Evolutionary conservation across 2,888 invertebrate genomes (phyloP).

Genomic region (Apotomis betuletana): DNA sequence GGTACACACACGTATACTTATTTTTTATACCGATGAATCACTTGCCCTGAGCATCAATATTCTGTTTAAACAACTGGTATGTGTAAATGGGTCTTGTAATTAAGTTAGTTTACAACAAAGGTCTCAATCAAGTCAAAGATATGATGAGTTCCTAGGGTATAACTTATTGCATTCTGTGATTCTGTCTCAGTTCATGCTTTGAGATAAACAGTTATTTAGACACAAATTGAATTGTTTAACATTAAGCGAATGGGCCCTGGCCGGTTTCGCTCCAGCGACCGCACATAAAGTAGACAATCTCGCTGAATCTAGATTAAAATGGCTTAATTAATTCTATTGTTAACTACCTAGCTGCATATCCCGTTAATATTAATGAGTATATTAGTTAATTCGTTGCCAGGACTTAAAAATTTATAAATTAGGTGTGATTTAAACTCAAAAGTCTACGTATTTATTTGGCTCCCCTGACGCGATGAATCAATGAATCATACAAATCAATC

Average conservation of each 20-base stretch:
- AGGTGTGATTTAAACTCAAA: too few species aligned
- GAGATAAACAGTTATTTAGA: conserved; percentile 21
- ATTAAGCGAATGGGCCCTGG: conserved; percentile 19
- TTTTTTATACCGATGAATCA: conserved; percentile 39
- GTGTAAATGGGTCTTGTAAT: conserved; percentile 35
- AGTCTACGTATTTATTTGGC: conserved; percentile 2
- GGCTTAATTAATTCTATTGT: conserved; percentile 36
- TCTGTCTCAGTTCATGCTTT: not conserved
- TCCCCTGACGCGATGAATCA: conserved; percentile 26
- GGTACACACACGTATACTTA: conserved; percentile 37
- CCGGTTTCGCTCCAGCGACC: conserved; percentile 34
- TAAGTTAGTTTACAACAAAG: conserved; percentile 28
- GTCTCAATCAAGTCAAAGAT: conserved; percentile 19
- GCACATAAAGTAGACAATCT: conserved; percentile 30
- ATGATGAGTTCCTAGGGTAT: not conserved
- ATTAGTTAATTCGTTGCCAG: conserved; percentile 6
- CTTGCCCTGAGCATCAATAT: conserved; percentile 34
- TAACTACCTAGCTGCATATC: conserved; percentile 19
- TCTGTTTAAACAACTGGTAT: conserved; percentile 40
- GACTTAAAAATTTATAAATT: not conserved
- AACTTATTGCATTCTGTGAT: conserved; percentile 3
- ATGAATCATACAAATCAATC: conserved; percentile 37
- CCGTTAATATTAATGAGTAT: conserved; percentile 24
- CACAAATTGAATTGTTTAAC: conserved; percentile 34
- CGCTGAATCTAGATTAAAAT: conserved; percentile 32